phyloP scores from a whole-genome alignment of 1,140 invertebrate species.

The Ceratosolen fusciceps region DNA sequence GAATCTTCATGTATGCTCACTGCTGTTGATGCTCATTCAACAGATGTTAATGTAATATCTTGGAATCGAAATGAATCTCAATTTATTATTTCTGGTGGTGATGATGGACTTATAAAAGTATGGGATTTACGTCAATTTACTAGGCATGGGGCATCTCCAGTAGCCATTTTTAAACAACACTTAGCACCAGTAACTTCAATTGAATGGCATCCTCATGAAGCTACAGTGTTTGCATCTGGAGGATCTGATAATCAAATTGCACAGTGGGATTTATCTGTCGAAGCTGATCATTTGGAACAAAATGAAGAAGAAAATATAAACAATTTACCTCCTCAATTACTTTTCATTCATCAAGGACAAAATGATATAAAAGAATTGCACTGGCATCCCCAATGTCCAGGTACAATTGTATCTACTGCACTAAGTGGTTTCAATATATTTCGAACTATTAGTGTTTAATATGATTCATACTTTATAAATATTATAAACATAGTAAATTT shows the following conservation, averaged over 20 bases:
- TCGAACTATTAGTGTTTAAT: constrained; percentile 96
- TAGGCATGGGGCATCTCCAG: constrained; percentile 78
- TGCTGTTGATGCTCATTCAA: constrained; percentile 87
- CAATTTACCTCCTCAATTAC: constrained; percentile 92
- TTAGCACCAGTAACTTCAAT: constrained; percentile 93
- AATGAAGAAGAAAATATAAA: constrained; percentile 75
- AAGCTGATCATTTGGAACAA: constrained; percentile 79
- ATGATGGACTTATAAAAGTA: constrained; percentile 93
- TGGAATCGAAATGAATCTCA: constrained; percentile 93
- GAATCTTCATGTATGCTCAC: constrained; percentile 94
- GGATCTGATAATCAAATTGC: constrained; percentile 97
- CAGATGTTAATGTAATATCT: constrained; percentile 97
- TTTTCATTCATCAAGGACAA: constrained; percentile 99
- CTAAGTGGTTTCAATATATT: constrained; percentile 97
- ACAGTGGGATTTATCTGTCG: constrained; percentile 96
- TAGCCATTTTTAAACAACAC: constrained; percentile 96
- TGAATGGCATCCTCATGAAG: constrained; percentile 96
- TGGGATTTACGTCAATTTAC: constrained; percentile 96
- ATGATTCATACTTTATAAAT: constrained; percentile 43
- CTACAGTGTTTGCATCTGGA: constrained; percentile 92
- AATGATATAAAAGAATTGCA: constrained; percentile 98
- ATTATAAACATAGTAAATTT: constrained; percentile 28
- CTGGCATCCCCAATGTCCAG: constrained; percentile 97
- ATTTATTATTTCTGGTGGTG: constrained; percentile 80
- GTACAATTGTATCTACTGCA: constrained; percentile 94